phyloP scores from a whole-genome alignment of 2,113 vertebrate species.

The Cyprinodon tularosa region DNA sequence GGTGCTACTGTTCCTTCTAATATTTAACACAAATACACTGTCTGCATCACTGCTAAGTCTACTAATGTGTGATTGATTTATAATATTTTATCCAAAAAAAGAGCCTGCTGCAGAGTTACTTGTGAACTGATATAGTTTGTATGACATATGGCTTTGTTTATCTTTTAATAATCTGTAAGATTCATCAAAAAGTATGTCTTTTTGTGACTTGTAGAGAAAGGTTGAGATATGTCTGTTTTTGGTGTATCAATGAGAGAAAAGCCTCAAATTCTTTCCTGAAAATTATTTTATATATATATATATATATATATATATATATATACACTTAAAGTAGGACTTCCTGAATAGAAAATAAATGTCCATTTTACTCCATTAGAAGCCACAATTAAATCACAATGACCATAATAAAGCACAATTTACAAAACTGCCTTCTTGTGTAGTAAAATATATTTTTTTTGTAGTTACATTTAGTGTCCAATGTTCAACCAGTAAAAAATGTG shows the following conservation, averaged over 20 bases:
- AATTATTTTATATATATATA: too few relatives aligned
- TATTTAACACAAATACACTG: conserved; percentile 61
- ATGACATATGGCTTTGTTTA: conserved; percentile 17
- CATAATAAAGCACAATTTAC: conserved; percentile 45
- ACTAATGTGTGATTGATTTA: conserved; percentile 36
- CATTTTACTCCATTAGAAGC: conserved; percentile 35
- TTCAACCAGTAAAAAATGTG: conserved; percentile 8
- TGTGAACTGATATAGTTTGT: conserved; percentile 21
- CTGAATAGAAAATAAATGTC: conserved; percentile 37
- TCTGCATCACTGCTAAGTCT: conserved; percentile 41
- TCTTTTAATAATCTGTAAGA: conserved; percentile 19
- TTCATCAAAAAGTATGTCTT: conserved; percentile 9
- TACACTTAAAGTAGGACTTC: conserved; percentile 15
- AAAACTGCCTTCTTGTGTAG: conserved; percentile 38
- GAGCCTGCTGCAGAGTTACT: conserved; percentile 10
- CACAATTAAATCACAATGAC: conserved; percentile 44
- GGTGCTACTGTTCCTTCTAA: conserved; percentile 54
- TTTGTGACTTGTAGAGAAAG: background rate
- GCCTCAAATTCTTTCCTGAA: too few relatives aligned
- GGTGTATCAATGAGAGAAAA: too few relatives aligned
- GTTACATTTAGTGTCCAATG: conserved; percentile 9
- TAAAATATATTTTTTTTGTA: conserved; percentile 39
- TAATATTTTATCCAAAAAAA: conserved; percentile 34
- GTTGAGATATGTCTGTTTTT: background rate
- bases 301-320: background rate